These are phyloP conservation scores for Neoitamus cyanurus DNA, from an alignment of 2,888 invertebrate genomes.

Conservation along the genomic window DNA sequence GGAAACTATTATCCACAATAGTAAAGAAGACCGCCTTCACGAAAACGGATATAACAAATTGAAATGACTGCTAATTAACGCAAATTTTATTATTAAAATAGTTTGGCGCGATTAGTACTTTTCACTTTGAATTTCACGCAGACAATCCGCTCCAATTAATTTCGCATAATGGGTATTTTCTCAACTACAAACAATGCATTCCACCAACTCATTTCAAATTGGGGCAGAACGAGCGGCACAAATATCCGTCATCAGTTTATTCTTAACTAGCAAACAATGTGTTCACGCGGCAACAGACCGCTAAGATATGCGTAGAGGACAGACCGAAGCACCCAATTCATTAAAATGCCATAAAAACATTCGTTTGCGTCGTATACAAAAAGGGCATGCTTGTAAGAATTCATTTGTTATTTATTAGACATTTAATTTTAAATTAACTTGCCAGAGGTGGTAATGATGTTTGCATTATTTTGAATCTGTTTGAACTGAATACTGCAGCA, in stretches of 20 bases:
- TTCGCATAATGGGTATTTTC: slow-evolving; percentile 20
- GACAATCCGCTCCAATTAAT: slow-evolving; percentile 40
- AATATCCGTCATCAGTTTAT: slow-evolving; percentile 34
- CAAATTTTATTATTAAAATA: slow-evolving; percentile 11
- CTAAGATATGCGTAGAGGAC: slow-evolving; percentile 4
- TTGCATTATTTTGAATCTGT: not conserved
- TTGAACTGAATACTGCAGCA: not conserved
- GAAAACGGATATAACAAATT: not conserved
- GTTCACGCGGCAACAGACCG: slow-evolving; percentile 13
- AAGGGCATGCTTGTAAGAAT: not conserved
- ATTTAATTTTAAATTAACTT: not conserved
- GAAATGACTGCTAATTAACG: not conserved
- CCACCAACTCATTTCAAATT: slow-evolving; percentile 17
- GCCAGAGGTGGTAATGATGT: not conserved
- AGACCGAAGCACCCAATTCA: not conserved
- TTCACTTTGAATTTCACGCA: not conserved
- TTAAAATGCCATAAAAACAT: slow-evolving; percentile 28
- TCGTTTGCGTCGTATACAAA: not conserved
- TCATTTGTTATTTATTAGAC: not conserved
- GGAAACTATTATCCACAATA: not conserved
- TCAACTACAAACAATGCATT: slow-evolving; percentile 32
- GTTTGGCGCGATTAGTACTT: slow-evolving; percentile 23
- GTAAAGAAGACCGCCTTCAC: not conserved
- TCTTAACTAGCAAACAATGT: slow-evolving; percentile 26
- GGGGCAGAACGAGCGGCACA: slow-evolving; percentile 4